Conservation (phyloP, 2,113 vertebrate species). For the Limnothrissa miodon region DNA sequence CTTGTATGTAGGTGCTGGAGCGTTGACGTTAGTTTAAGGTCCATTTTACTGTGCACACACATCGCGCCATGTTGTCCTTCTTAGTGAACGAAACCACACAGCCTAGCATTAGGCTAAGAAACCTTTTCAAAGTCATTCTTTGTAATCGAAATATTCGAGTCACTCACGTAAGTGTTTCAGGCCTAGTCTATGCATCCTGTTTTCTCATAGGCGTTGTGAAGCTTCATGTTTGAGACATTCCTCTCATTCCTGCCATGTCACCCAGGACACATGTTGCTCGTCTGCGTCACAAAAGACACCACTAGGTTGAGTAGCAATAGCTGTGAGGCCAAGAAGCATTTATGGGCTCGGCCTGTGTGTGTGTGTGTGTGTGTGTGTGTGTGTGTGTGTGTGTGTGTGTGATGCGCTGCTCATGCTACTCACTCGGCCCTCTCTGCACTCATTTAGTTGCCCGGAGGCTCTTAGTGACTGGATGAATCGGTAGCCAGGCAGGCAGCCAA, state of each 20-base stretch:
- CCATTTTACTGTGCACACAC: no score
- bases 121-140: no score
- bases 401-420: neutral
- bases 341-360: no score
- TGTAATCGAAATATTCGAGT: no score
- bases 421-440: constrained; percentile 8
- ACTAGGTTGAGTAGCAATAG: neutral
- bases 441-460: constrained; percentile 44
- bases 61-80: no score
- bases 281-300: neutral
- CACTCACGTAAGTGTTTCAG: no score
- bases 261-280: neutral
- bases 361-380: neutral
- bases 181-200: no score
- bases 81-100: no score
- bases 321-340: no score
- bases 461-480: constrained; percentile 49
- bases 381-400: neutral
- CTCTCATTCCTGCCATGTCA: neutral
- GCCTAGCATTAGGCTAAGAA: no score
- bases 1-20: no score
- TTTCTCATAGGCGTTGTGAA: neutral
- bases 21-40: no score
- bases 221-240: neutral
- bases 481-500: constrained; percentile 62